Evolutionary conservation across 1,140 invertebrate species (phyloP).

Genomic region (Camponotus vicinus): DNA sequence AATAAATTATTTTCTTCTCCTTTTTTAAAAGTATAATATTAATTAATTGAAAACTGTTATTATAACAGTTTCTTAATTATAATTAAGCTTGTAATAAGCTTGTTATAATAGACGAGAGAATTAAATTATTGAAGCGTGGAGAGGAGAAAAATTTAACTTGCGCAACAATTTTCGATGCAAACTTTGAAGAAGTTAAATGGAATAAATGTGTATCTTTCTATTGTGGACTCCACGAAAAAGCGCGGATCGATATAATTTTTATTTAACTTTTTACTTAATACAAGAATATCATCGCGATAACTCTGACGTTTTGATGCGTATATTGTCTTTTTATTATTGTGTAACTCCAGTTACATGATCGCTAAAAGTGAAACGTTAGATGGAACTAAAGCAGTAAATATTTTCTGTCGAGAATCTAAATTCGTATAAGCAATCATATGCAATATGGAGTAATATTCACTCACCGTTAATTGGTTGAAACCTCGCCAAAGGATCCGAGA

Average conservation of each 20-base stretch:
- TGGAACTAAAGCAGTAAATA: conserved; percentile 17
- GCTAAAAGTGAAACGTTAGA: not conserved
- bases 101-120: not conserved
- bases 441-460: conserved; percentile 75
- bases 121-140: not conserved
- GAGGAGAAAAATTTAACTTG: not conserved
- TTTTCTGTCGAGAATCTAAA: conserved; percentile 48
- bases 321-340: conserved; percentile 16
- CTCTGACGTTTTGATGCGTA: not conserved
- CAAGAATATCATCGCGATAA: not conserved
- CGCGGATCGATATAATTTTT: not conserved
- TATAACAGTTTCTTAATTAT: not conserved
- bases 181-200: not conserved
- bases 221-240: not conserved
- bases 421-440: conserved; percentile 46
- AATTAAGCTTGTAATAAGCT: no score
- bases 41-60: not conserved
- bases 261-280: not conserved
- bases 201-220: not conserved
- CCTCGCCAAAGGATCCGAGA: conserved; percentile 86
- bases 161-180: not conserved
- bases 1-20: no score
- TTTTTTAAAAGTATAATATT: not conserved
- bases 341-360: conserved; percentile 14
- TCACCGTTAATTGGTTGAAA: conserved; percentile 87